Evolutionary conservation across 2,888 invertebrate genomes (phyloP), one percentile per base, ranked within the genome.

Genomic region (Pseudoips prasinana): DNA sequence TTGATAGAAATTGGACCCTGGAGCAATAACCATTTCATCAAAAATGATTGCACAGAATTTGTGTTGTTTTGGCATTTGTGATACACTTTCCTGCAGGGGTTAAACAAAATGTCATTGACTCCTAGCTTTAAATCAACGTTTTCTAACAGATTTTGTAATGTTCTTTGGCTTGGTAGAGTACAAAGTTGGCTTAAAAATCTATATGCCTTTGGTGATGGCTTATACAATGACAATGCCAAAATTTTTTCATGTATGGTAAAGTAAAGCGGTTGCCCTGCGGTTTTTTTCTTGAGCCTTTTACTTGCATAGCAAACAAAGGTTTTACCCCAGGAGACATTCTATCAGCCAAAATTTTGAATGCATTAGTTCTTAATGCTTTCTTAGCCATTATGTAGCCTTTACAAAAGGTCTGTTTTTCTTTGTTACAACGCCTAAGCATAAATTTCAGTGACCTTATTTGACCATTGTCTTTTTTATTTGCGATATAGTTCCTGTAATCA

Each of bases 171-270:
- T 14, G 14, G 14, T 5, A 14, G 14, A 3, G 5, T 5, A 14
- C 14, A 14, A 2, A 14, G 14, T 5, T 14, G 14, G 14, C 14
- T 14, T 14, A 14, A 14, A 2, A 14, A 14, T 2, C 14, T 2
- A 14, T 14, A 14, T 14, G 14, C 14, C 5, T 14, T 14, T 3
- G 14, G 14, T 14, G 14, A 14, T 4, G 28, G 28, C 19, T 28
- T 28, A 2, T 28, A 28, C 4, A 27, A n/a, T 1, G 27, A 19
- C 4, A 27, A 27, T 10, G 27, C 27, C 0, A 27, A 19, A 19
- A 27, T 20, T 28, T 28, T 28, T 20, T 28, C 28, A 28, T 28
- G 10, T 10, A 28, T 19, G 1, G 28, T 20, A 10, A n/a, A n/a
- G n/a, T n/a, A n/a, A 28, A 28, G 10, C 28, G 20, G 10, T 20